Percentiles rank a stretch among this genome's conserved stretches.
Evolutionary conservation across 2,113 vertebrate species (phyloP).

Genomic region (Ploceus nigricollis): DNA sequence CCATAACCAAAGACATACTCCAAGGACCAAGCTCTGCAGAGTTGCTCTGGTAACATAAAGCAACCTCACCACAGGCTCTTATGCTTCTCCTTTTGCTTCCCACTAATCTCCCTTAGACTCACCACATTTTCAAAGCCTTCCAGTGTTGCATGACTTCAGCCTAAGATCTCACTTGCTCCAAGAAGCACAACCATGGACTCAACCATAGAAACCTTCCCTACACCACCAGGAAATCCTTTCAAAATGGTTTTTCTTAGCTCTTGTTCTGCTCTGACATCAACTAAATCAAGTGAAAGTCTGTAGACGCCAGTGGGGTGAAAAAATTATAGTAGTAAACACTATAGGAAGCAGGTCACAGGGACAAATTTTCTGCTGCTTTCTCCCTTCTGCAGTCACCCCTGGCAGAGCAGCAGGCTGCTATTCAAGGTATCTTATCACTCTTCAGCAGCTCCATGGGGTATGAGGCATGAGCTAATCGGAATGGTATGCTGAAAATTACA

Average conservation of each 20-base stretch:
- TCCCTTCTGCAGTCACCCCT: not conserved
- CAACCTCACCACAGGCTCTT: not conserved
- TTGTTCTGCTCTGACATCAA: not conserved
- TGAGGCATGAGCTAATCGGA: not conserved
- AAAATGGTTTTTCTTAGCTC: not conserved
- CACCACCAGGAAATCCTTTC: not conserved
- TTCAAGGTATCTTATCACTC: not conserved
- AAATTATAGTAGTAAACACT: not conserved
- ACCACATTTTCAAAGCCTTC: not conserved
- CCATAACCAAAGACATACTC: not conserved
- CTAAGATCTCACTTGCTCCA: not conserved
- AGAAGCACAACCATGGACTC: not conserved
- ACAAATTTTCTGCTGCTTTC: not conserved
- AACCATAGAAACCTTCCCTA: not conserved
- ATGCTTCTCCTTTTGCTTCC: not conserved
- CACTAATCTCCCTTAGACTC: not conserved
- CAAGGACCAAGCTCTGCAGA: not conserved
- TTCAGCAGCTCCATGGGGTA: not conserved
- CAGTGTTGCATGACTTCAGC: not conserved
- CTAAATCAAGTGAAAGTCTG: not conserved
- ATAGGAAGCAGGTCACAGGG: accelerated
- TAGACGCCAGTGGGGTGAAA: not conserved
- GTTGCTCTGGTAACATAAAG: not conserved
- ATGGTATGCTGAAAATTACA: conserved; percentile 15
- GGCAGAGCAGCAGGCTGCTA: not conserved